phyloP scores from a whole-genome alignment of 2,888 invertebrate species.

The Tipula lateralis region DNA sequence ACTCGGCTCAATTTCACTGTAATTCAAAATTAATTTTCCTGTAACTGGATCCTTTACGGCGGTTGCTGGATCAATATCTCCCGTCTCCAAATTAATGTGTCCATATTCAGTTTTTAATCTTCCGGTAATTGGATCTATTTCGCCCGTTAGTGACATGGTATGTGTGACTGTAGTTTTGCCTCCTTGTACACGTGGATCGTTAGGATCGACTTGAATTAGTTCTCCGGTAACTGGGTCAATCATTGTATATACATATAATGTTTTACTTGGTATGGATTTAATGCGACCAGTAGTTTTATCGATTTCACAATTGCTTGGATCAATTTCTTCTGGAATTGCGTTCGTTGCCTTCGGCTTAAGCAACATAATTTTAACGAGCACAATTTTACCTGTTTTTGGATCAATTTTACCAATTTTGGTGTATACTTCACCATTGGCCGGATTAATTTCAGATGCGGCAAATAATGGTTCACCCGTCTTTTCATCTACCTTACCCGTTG shows the following conservation, averaged over 20 bases:
- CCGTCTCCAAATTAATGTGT: conserved; percentile 68
- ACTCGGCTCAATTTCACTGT: conserved; percentile 71
- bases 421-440: conserved; percentile 66
- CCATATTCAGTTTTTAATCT: conserved; percentile 64
- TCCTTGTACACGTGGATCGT: conserved; percentile 67
- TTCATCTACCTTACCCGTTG: conserved; percentile 62
- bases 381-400: conserved; percentile 63
- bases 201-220: conserved; percentile 69
- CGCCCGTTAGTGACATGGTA: conserved; percentile 69
- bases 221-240: conserved; percentile 70
- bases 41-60: conserved; percentile 56
- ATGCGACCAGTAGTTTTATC: conserved; percentile 65
- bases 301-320: conserved; percentile 67
- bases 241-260: conserved; percentile 70
- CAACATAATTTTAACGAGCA: conserved; percentile 62
- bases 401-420: conserved; percentile 69
- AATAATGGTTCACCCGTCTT: conserved; percentile 60
- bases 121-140: conserved; percentile 70
- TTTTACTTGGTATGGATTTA: conserved; percentile 66
- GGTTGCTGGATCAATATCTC: conserved; percentile 62
- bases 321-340: conserved; percentile 65
- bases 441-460: conserved; percentile 66
- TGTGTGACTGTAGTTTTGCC: conserved; percentile 69
- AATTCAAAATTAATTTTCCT: conserved; percentile 67
- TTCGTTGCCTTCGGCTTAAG: conserved; percentile 65